A percentile compares a stretch with the other conserved stretches of the same genome.
These are phyloP conservation scores for Corticium candelabrum DNA, from an alignment of 37 sponge, comb jelly and placozoan genomes.

Conservation along the genomic window DNA sequence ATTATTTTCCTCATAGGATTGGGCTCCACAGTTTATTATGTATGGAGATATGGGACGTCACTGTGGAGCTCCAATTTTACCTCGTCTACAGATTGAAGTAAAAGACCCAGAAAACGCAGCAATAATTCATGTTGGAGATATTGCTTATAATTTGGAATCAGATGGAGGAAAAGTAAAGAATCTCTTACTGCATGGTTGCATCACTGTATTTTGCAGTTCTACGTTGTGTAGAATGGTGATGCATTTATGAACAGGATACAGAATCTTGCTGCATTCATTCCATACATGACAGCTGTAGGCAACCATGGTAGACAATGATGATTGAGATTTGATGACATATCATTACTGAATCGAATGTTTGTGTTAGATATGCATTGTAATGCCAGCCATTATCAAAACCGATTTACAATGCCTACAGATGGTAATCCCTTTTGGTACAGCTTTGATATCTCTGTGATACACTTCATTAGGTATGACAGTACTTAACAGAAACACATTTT, in stretches of 20 bases:
- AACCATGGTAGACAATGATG: slow-evolving; percentile 33
- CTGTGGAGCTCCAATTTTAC: background rate
- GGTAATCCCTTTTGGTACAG: slow-evolving; percentile 15
- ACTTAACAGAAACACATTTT: too few relatives aligned
- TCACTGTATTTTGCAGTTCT: too few relatives aligned
- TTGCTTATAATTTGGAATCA: background rate
- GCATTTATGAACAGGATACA: slow-evolving; percentile 37
- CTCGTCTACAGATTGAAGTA: slow-evolving; percentile 8
- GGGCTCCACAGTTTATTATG: slow-evolving; percentile 13
- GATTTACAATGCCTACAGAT: slow-evolving; percentile 43
- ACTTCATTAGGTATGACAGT: slow-evolving; percentile 50
- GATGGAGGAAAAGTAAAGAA: slow-evolving; percentile 33
- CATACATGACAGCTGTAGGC: slow-evolving; percentile 42
- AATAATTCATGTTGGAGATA: background rate
- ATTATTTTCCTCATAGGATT: too few relatives aligned
- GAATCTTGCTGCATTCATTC: slow-evolving; percentile 17
- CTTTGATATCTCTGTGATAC: slow-evolving; percentile 23
- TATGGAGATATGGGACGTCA: slow-evolving; percentile 26
- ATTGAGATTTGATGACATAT: background rate
- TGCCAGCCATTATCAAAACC: slow-evolving; percentile 29
- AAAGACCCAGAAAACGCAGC: slow-evolving; percentile 3
- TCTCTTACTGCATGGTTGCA: too few relatives aligned
- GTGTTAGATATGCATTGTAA: background rate
- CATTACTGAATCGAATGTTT: too few relatives aligned
- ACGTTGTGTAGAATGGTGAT: slow-evolving; percentile 34